Evolutionary conservation across 2,113 vertebrate species (phyloP).

Genomic region (Puntigrus tetrazona): DNA sequence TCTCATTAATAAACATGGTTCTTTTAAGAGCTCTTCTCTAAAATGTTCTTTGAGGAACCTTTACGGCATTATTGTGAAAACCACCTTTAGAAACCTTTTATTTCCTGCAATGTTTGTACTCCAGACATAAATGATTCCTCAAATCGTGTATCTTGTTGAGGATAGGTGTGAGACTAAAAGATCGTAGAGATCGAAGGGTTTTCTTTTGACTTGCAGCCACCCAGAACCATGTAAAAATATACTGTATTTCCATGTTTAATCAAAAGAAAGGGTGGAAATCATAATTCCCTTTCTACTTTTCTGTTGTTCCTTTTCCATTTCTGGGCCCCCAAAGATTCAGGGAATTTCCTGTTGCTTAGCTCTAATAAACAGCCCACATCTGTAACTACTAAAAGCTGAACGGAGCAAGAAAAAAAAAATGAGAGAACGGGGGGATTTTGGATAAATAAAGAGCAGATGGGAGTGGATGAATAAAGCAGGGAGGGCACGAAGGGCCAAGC

Average conservation of each 20-base stretch:
- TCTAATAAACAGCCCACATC: constrained; percentile 81
- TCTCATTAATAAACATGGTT: too few species aligned
- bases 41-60: too few species aligned
- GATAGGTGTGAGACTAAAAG: background rate
- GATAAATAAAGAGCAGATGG: constrained; percentile 62
- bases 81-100: background rate
- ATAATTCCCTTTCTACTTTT: constrained; percentile 36
- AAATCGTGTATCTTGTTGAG: background rate
- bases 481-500: constrained; percentile 67
- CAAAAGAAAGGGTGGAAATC: background rate
- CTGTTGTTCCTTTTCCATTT: constrained; percentile 49
- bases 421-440: constrained; percentile 47
- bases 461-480: constrained; percentile 38
- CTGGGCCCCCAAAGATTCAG: constrained; percentile 74
- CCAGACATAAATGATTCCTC: background rate
- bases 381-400: constrained; percentile 70
- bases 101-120: background rate
- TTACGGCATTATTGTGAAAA: background rate
- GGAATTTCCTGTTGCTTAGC: constrained; percentile 81
- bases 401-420: constrained; percentile 59
- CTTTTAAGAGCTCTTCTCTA: too few species aligned
- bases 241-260: background rate
- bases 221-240: background rate
- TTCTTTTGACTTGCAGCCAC: background rate
- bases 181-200: background rate